Percentiles rank a stretch among this genome's conserved stretches.
Conservation (phyloP, 2,113 vertebrate genomes). For the Melanerpes formicivorus region DNA sequence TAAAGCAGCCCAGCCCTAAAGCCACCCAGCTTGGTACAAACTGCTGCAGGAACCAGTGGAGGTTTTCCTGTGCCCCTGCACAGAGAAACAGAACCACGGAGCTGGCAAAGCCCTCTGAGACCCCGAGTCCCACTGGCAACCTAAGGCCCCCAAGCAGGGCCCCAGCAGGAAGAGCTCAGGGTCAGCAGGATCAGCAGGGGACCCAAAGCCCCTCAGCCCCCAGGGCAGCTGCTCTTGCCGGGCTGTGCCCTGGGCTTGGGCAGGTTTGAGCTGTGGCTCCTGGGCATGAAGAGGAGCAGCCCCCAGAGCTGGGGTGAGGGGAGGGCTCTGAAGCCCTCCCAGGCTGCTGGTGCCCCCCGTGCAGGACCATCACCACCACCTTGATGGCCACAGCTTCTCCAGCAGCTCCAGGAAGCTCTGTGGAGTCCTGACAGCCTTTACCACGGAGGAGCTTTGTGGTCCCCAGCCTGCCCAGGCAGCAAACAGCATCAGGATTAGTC, state of each 20-base stretch:
- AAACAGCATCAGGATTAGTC: background rate
- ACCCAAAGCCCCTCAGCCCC: conserved; percentile 30
- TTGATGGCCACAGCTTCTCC: background rate
- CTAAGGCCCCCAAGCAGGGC: too few species aligned
- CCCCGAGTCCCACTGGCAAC: too few species aligned
- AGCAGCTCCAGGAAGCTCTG: background rate
- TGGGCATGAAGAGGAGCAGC: conserved; percentile 11
- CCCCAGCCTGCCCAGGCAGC: background rate
- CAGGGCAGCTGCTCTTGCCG: conserved; percentile 15
- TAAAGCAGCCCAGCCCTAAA: background rate
- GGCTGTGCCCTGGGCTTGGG: background rate
- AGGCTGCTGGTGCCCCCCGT: background rate
- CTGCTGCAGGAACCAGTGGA: background rate
- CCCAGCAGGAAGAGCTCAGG: too few species aligned
- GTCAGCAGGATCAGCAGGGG: background rate
- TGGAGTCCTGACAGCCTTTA: background rate
- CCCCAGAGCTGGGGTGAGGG: background rate
- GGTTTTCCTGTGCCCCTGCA: background rate
- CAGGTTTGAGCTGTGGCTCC: background rate
- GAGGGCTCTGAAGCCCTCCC: conserved; percentile 7
- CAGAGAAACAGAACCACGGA: background rate
- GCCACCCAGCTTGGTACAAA: fast-evolving
- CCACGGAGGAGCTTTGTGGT: conserved; percentile 29
- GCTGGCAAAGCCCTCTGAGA: too few species aligned
- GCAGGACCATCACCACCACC: background rate